Evolutionary conservation across 2,113 vertebrate genomes (phyloP), one percentile per base, ranked within the genome.

Genomic region (Elanoides forficatus): DNA sequence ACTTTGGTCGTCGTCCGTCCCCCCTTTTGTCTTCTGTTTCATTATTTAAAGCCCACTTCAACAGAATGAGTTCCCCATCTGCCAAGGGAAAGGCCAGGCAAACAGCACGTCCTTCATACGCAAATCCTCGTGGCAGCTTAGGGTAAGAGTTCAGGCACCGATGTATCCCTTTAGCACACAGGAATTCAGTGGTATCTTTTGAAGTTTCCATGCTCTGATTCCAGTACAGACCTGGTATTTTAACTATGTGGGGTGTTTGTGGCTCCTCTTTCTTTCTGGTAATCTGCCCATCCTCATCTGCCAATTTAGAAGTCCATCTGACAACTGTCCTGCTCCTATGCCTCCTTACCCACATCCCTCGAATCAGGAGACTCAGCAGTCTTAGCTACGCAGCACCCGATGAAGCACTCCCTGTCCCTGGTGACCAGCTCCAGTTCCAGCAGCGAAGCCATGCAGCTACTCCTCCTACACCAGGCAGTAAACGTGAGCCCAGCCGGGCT

Each of bases 381-480:
- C 38, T 48, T 21, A 27, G 56, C 16, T 15, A 21, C 4, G 0
- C 22, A 12, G 76, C 1, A 0, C 48, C 55, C 2, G 2, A 6
- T 3, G 29, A 58, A 70, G 13, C 30, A 27, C 12, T 86, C 55
- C 23, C 27, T 6, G 1, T 8, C 8, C 25, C 72, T 34, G 11
- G 16, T 9, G 85, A 52, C 1, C 36, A 47, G 42, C 38, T 45
- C 58, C 23, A 15, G 27, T 15, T 67, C 17, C 45, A 12, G 23
- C 85, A 71, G 72, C 72, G 75, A 20, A 91, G 50, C 66, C 26
- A 2, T 2, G 6, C 43, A 81, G 65, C 42, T 30, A 1, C n/a
- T 50, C 27, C 19, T 45, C 36, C 66, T 5, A 4, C 5, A 0
- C 50, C 29, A 17, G 21, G 3, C 7, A 20, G 36, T 1, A 20